Percentiles rank a stretch among this genome's conserved stretches.
phyloP scores from a whole-genome alignment of 2,113 vertebrate genomes.

The Thomomys bottae region DNA sequence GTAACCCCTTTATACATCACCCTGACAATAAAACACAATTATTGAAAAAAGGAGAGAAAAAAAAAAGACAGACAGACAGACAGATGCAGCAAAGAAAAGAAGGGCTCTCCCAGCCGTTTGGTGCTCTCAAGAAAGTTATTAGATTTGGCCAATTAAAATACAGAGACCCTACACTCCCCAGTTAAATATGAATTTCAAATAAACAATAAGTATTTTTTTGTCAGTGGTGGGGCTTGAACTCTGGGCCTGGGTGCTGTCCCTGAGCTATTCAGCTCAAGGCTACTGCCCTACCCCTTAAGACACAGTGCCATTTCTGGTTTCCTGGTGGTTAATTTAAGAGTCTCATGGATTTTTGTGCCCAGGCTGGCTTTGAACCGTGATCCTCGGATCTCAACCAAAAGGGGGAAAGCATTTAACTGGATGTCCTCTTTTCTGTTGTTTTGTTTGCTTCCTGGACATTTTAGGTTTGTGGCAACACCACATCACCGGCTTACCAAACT shows the following conservation, averaged over 20 bases:
- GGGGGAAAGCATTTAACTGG: background rate
- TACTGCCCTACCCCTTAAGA: too few relatives aligned
- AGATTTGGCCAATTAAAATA: slow-evolving; percentile 3
- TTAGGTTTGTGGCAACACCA: background rate
- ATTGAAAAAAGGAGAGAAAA: too few relatives aligned
- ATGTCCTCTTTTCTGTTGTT: background rate
- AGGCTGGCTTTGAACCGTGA: too few relatives aligned
- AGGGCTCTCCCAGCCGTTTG: background rate
- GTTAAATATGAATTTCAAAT: slow-evolving; percentile 1
- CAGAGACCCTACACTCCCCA: background rate
- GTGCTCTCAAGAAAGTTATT: background rate
- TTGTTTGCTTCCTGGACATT: background rate
- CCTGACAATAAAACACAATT: too few relatives aligned
- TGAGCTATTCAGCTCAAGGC: too few relatives aligned
- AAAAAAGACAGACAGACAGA: too few relatives aligned
- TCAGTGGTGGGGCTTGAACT: too few relatives aligned
- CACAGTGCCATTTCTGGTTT: too few relatives aligned
- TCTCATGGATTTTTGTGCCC: too few relatives aligned
- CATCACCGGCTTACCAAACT: background rate
- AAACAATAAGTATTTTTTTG: background rate
- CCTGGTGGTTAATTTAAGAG: too few relatives aligned
- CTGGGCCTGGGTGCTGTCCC: too few relatives aligned
- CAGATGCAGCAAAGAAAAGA: background rate
- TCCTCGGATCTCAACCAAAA: background rate
- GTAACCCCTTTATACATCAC: too few relatives aligned